These are phyloP conservation scores for Ametastegia equiseti DNA, from an alignment of 2,888 invertebrate species.

Conservation along the genomic window DNA sequence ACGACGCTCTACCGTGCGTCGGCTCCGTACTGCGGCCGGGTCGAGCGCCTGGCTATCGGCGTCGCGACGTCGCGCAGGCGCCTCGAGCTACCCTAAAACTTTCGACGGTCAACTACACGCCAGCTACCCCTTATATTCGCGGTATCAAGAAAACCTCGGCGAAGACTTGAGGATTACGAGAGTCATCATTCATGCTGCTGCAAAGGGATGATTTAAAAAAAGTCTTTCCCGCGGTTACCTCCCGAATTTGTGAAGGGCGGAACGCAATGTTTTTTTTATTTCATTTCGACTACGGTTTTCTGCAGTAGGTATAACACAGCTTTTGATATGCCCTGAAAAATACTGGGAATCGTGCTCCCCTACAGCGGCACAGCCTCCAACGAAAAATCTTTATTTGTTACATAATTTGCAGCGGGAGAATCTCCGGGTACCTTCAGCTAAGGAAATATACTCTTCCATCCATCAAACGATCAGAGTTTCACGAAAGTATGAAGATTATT, in stretches of 20 bases:
- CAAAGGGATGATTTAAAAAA: slow-evolving; percentile 2
- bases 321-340: not conserved
- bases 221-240: not conserved
- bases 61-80: slow-evolving; percentile 74
- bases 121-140: not conserved
- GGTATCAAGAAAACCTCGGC: slow-evolving; percentile 31
- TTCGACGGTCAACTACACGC: slow-evolving; percentile 36
- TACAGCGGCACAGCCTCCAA: not conserved
- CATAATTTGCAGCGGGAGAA: not conserved
- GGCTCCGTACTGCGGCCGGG: slow-evolving; percentile 71
- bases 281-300: not conserved
- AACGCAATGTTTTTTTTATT: not conserved
- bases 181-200: slow-evolving; percentile 4
- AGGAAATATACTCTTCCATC: not conserved
- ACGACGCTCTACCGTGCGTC: slow-evolving; percentile 42
- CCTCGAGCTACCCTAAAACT: slow-evolving; percentile 59
- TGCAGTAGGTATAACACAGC: not conserved
- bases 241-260: not conserved
- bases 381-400: slow-evolving; percentile 7
- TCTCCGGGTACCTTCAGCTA: not conserved
- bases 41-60: slow-evolving; percentile 71
- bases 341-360: not conserved
- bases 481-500: too few species aligned
- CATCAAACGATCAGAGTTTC: not conserved
- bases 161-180: slow-evolving; percentile 7